These are phyloP conservation scores for Gallinago solitaria DNA, from an alignment of 2,797 vertebrate species.

Conservation along the genomic window DNA sequence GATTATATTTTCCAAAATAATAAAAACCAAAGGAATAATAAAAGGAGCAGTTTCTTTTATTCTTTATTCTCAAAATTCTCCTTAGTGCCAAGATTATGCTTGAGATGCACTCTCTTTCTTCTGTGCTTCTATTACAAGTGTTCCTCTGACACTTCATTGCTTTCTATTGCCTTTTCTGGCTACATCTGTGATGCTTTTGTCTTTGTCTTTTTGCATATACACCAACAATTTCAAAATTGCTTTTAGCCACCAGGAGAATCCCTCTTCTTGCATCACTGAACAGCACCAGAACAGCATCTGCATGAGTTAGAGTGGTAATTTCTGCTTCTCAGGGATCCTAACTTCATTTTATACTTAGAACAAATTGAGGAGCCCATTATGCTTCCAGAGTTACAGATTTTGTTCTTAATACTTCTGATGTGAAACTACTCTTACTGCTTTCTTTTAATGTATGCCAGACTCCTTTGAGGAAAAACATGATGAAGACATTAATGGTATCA, in stretches of 20 bases:
- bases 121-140: background rate
- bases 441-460: background rate
- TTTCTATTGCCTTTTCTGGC: background rate
- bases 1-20: background rate
- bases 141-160: background rate
- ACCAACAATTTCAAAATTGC: background rate
- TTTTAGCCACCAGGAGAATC: background rate
- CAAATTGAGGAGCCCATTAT: background rate
- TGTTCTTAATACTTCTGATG: background rate
- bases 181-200: background rate
- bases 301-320: background rate
- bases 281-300: background rate
- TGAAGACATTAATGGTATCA: background rate
- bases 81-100: background rate
- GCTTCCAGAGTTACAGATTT: background rate
- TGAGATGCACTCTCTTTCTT: background rate
- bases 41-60: background rate
- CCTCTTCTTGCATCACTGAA: background rate
- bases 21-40: background rate
- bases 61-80: background rate
- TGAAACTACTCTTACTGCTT: background rate
- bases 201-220: background rate
- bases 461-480: background rate
- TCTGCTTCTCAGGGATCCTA: background rate
- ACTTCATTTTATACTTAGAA: background rate